Base-by-base conservation (phyloP, 2,113 vertebrate genomes). In the Heterocephalus glaber region DNA sequence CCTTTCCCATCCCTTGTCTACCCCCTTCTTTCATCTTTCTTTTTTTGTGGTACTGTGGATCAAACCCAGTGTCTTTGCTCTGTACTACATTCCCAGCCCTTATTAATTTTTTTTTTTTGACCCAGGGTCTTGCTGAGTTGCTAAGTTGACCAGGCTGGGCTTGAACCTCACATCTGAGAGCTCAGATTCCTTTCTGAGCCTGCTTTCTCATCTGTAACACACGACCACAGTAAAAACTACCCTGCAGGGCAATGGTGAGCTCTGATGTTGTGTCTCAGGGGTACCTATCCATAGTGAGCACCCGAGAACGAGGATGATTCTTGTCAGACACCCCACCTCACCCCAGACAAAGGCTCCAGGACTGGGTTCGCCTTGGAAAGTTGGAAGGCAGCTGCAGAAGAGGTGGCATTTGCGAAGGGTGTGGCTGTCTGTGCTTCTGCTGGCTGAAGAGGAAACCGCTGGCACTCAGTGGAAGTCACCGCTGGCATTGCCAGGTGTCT, bases 401-500 rank as follows among this genome's bases (percentile, higher is more conserved):
- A 82, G 61, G 38, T 11, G 92, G 82, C 60, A 66, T 52, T 88
- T 56, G 63, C 80, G 79, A 60, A 96, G 86, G 96, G 80, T 14
- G 77, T 79, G 94, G 86, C 81, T 92, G 49, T 87, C 89, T 95
- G 65, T 56, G 44, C 56, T 84, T 72, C 89, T 94, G 58, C 66
- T 61, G 77, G 58, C 88, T 44, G 24, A 49, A 86, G 77, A 77
- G 56, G 86, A 95, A 92, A 80, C 85, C 0, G 0, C 26, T 60
- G 56, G 82, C 44, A 47, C 89, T 95, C 35, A 26, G 87, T 80
- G 52, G 68, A 85, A 96, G 66, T 94, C 89, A 65, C 93, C 92
- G 65, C 30, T 86, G 93, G 76, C 86, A 35, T 74, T 96, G 96
- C 96, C 96, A 95, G 86, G 92, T 96, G 94, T 96, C 95, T 96